phyloP scores from a whole-genome alignment of 2,113 vertebrate species.

The Nibea albiflora region DNA sequence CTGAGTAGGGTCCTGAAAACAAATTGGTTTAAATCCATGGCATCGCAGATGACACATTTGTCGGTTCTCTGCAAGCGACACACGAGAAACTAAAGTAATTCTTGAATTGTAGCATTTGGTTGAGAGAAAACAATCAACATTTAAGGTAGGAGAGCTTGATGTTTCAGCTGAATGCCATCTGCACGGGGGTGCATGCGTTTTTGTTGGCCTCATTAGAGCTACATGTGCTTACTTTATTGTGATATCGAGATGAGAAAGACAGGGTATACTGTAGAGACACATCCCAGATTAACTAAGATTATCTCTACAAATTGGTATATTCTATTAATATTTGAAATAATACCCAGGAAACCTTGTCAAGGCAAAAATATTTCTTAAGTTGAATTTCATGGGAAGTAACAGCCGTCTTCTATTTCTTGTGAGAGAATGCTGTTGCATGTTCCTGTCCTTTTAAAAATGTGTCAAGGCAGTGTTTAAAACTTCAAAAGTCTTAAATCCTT shows the following conservation, averaged over 20 bases:
- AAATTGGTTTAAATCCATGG: background rate
- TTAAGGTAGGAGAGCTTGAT: background rate
- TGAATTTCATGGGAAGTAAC: background rate
- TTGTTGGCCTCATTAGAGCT: background rate
- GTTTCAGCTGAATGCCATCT: background rate
- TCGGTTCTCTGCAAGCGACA: background rate
- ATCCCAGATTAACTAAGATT: background rate
- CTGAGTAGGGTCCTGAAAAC: background rate
- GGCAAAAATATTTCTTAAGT: background rate
- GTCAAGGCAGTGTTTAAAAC: background rate
- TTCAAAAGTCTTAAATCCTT: background rate
- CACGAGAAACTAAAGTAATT: background rate
- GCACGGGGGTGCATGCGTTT: background rate
- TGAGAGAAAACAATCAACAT: background rate
- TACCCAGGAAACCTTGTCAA: background rate
- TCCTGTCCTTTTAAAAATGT: background rate
- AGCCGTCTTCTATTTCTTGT: background rate
- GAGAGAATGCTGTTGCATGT: background rate
- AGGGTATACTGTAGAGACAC: background rate
- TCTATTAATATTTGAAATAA: background rate
- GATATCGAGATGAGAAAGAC: background rate
- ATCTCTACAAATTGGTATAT: background rate
- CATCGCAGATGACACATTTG: background rate
- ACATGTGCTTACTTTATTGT: background rate
- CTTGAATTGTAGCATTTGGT: background rate